phyloP scores from a whole-genome alignment of 2,797 vertebrate species.

The Chelidonichthys spinosus region DNA sequence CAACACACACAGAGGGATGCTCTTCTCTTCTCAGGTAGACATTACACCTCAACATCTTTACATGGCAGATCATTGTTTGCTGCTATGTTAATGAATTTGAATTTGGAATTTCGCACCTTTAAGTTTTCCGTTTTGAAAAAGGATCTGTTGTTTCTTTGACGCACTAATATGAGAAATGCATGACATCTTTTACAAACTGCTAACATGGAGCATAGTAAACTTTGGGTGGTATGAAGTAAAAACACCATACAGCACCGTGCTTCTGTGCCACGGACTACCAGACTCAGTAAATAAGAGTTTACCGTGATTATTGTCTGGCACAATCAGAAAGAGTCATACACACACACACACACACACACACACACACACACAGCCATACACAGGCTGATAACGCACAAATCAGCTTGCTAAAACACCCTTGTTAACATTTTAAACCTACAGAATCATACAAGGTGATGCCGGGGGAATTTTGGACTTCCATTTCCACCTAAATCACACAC shows the following conservation, averaged over 20 bases:
- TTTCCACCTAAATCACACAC: slow-evolving; percentile 75
- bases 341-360: background rate
- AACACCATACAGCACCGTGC: background rate
- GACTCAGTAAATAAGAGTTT: slow-evolving; percentile 49
- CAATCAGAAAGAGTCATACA: slow-evolving; percentile 34
- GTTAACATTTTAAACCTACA: slow-evolving; percentile 87
- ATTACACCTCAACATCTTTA: no score
- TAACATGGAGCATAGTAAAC: background rate
- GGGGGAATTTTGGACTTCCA: slow-evolving; percentile 76
- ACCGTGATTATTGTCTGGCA: slow-evolving; percentile 52
- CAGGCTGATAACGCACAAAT: slow-evolving; percentile 76
- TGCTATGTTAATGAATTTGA: no score
- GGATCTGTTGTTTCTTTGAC: background rate
- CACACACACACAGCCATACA: slow-evolving; percentile 31
- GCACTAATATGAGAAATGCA: background rate
- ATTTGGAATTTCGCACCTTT: background rate
- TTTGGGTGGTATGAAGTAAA: slow-evolving; percentile 14
- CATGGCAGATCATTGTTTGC: no score
- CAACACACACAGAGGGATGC: no score
- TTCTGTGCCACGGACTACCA: slow-evolving; percentile 2
- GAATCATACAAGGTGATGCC: slow-evolving; percentile 79
- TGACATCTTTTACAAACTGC: background rate
- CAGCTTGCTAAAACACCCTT: slow-evolving; percentile 80
- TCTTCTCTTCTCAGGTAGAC: no score
- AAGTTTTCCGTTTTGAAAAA: background rate